Conservation (phyloP, 2,888 invertebrate species). For the Glyphotaelius pellucidus region DNA sequence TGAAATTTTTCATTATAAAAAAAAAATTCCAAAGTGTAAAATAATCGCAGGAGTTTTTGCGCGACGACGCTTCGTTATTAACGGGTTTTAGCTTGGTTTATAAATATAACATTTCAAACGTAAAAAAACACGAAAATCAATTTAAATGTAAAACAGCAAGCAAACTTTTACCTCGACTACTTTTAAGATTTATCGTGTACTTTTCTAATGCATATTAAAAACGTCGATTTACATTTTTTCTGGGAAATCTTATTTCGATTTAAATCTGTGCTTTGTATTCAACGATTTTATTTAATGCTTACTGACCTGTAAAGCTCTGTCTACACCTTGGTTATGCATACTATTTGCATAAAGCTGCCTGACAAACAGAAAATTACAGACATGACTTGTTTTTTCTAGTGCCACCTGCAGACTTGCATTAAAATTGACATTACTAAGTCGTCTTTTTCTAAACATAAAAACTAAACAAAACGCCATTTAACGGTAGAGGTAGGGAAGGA, state of each 20-base stretch:
- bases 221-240: neutral
- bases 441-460: neutral
- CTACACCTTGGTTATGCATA: neutral
- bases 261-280: neutral
- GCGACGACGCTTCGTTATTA: neutral
- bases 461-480: neutral
- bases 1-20: neutral
- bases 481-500: neutral
- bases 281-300: neutral
- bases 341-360: constrained; percentile 12
- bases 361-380: neutral
- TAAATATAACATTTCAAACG: neutral
- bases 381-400: neutral
- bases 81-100: neutral
- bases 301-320: constrained; percentile 25
- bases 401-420: neutral
- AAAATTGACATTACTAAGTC: neutral
- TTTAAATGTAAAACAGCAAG: neutral
- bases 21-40: neutral
- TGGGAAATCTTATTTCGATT: neutral
- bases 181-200: neutral
- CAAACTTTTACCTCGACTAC: neutral
- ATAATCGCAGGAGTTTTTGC: neutral
- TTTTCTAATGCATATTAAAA: neutral
- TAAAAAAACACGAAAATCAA: neutral